Conservation (phyloP, 2,113 vertebrate species). For the Coracopsis vasa region DNA sequence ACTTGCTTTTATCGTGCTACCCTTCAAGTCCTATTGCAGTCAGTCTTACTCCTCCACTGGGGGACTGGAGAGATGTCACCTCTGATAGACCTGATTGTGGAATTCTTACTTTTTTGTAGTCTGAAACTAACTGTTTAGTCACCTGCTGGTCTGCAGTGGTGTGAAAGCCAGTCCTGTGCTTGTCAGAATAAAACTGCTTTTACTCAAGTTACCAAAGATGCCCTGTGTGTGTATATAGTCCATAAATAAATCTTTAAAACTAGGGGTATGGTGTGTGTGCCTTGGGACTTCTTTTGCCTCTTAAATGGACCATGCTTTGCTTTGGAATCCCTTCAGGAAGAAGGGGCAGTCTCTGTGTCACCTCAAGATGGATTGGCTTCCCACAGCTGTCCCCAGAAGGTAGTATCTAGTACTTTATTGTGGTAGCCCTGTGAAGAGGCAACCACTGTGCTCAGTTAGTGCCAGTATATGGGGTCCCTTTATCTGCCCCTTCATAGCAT, state of each 20-base stretch:
- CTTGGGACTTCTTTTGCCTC: neutral
- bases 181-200: neutral
- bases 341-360: slow-evolving; percentile 66
- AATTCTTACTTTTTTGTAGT: neutral
- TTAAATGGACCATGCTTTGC: neutral
- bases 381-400: slow-evolving; percentile 87
- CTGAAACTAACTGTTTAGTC: neutral
- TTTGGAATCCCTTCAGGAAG: slow-evolving; percentile 84
- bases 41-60: neutral
- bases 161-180: neutral
- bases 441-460: neutral
- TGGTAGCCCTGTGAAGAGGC: neutral
- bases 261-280: rapidly evolving
- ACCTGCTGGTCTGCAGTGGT: neutral
- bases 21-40: neutral
- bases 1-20: neutral
- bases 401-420: slow-evolving; percentile 6
- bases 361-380: slow-evolving; percentile 76
- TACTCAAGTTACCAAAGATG: neutral
- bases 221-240: neutral
- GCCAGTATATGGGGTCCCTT: neutral
- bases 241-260: neutral
- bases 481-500: neutral
- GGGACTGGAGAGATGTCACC: neutral
- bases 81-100: neutral